phyloP scores from a whole-genome alignment of 2,797 vertebrate genomes.

The Urophycis tenuis region DNA sequence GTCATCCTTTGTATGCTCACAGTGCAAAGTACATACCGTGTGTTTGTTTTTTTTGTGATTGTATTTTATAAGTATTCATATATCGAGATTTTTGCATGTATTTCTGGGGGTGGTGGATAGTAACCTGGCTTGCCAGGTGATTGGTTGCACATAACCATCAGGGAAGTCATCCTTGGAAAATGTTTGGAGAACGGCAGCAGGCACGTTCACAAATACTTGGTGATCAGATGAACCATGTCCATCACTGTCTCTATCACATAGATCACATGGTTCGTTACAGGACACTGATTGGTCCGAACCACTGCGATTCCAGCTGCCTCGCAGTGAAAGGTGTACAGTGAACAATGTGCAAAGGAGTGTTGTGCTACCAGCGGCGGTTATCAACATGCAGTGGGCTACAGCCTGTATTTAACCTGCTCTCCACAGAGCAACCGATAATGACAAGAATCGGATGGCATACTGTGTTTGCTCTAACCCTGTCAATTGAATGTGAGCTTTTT shows the following conservation, averaged over 20 bases:
- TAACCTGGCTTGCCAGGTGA: no score
- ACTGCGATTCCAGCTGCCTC: no score
- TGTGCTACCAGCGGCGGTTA: not conserved
- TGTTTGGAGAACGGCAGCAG: no score
- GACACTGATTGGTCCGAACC: no score
- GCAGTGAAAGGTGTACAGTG: not conserved
- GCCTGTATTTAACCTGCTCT: not conserved
- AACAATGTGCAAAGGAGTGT: not conserved
- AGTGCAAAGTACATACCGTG: no score
- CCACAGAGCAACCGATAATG: not conserved
- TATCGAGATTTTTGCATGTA: not conserved
- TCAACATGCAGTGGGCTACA: not conserved
- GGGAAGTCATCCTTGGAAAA: no score
- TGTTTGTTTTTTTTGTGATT: not conserved
- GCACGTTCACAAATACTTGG: no score
- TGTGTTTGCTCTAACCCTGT: not conserved
- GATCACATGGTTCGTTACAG: no score
- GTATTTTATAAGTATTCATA: not conserved
- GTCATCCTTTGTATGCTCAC: not conserved
- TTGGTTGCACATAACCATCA: no score
- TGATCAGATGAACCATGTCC: no score
- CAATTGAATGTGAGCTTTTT: not conserved
- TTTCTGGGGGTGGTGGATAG: no score
- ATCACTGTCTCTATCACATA: no score
- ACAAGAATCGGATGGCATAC: not conserved